Evolutionary conservation across 2,797 vertebrate species (phyloP), one percentile per base, ranked within the genome.

Genomic region (Sylvia borin): DNA sequence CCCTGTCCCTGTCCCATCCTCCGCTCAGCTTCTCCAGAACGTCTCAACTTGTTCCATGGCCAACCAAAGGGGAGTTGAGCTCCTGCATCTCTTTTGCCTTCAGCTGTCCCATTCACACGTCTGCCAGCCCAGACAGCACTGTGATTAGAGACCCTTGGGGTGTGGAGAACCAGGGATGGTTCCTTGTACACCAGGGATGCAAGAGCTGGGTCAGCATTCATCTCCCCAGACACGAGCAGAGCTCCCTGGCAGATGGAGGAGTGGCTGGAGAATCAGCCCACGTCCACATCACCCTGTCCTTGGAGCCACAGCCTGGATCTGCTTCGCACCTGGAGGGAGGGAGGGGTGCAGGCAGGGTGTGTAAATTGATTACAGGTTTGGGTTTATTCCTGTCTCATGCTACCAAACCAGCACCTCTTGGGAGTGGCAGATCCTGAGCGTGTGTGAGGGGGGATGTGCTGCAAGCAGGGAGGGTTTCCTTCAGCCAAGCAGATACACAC

Each of bases 401-500:
- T 61, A 26, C 32, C 66, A 65, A 75, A 80, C 22, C 87, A 81
- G 87, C 84, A 73, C 45, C 74, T 83, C 61, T 65, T 20, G 29
- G 73, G 67, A 42, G 55, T 4, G 18, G 18, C 2, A 3, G 51
- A 19, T 29, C 25, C 8, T 1, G n/a, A 43, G 47, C 1, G 20
- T 2, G 2, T 62, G 40, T 27, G 42, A 42, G 2, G 48, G 48
- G 62, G 53, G 53, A 31, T 12, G 76, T 38, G 91, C 79, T 85
- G 87, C 78, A 20, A 38, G 72, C 83, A 57, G 77, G 70, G 75
- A 4, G 9, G 91, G 83, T 92, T 91, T 68, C 6, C 1, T 75
- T 90, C 85, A 96, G 87, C 91, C 72, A 34, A 77, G 82, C 93
- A 94, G 80, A 60, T 78, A 84, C 45, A 70, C 40, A 2, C 29